phyloP scores from a whole-genome alignment of 2,888 invertebrate genomes.

The Phanerotoma sp. region DNA sequence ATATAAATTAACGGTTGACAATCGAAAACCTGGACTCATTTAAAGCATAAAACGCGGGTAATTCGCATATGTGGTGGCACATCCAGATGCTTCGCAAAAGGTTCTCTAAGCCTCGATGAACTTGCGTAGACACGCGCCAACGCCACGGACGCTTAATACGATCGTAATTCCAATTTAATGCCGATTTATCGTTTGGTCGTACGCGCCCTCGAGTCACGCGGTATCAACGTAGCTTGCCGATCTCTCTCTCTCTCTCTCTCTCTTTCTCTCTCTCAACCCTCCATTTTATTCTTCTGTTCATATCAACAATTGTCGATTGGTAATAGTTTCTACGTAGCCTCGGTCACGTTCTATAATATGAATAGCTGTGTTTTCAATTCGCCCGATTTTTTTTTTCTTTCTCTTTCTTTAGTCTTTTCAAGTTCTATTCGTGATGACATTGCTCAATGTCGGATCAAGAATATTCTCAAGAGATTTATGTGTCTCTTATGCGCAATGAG shows the following conservation, averaged over 20 bases:
- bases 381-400: slow-evolving; percentile 31
- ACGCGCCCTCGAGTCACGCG: slow-evolving; percentile 10
- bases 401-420: slow-evolving; percentile 26
- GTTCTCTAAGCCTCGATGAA: slow-evolving; percentile 45
- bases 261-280: slow-evolving; percentile 2
- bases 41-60: background rate
- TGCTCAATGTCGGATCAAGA: slow-evolving; percentile 30
- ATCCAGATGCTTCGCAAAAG: slow-evolving; percentile 32
- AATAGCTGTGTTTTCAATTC: slow-evolving; percentile 44
- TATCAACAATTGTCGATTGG: slow-evolving; percentile 21
- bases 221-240: slow-evolving; percentile 11
- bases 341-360: slow-evolving; percentile 52
- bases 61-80: slow-evolving; percentile 5
- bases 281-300: slow-evolving; percentile 24
- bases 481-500: slow-evolving; percentile 12
- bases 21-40: too few relatives aligned
- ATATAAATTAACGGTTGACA: too few relatives aligned
- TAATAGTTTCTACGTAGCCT: slow-evolving; percentile 47
- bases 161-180: slow-evolving; percentile 54
- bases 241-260: background rate
- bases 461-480: slow-evolving; percentile 26
- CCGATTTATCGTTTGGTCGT: slow-evolving; percentile 48
- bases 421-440: slow-evolving; percentile 30
- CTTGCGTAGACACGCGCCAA: slow-evolving; percentile 49
- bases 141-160: slow-evolving; percentile 40